phyloP scores from a whole-genome alignment of 2,113 vertebrate species.

The Pyxicephalus adspersus region DNA sequence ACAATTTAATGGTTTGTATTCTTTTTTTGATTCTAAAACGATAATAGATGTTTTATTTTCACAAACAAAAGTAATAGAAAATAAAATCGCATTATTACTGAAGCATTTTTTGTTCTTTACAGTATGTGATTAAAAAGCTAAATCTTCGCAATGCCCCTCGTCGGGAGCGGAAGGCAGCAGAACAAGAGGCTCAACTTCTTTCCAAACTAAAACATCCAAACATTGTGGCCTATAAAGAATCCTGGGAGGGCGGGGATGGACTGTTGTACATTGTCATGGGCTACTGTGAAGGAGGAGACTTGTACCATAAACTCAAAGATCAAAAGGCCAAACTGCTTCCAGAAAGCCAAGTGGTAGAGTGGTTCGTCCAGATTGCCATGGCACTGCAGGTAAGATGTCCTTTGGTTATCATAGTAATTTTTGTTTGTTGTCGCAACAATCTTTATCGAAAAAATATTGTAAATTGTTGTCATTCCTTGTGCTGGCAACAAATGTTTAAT shows the following conservation, averaged over 20 bases:
- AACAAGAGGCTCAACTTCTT: constrained; percentile 94
- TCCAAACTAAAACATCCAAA: constrained; percentile 92
- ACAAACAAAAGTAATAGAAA: no score
- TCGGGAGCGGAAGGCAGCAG: constrained; percentile 84
- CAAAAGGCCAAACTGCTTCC: constrained; percentile 88
- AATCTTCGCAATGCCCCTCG: constrained; percentile 86
- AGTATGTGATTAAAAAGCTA: constrained; percentile 96
- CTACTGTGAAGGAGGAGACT: constrained; percentile 96
- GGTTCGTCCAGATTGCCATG: constrained; percentile 98
- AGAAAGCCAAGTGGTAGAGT: constrained; percentile 93
- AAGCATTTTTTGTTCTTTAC: constrained; percentile 39
- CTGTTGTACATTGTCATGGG: constrained; percentile 95
- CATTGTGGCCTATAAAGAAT: constrained; percentile 95
- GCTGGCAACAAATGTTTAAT: no score
- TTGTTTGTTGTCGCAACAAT: no score
- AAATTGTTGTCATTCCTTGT: no score
- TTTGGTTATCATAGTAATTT: not conserved
- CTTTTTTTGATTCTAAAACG: no score
- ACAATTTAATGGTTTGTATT: no score
- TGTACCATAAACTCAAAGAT: constrained; percentile 92
- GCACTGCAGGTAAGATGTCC: constrained; percentile 84
- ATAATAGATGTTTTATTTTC: no score
- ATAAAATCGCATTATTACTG: no score
- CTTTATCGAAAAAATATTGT: no score
- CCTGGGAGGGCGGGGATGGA: constrained; percentile 91